phyloP scores from a whole-genome alignment of 2,113 vertebrate species.

The Ailuropoda melanoleuca region DNA sequence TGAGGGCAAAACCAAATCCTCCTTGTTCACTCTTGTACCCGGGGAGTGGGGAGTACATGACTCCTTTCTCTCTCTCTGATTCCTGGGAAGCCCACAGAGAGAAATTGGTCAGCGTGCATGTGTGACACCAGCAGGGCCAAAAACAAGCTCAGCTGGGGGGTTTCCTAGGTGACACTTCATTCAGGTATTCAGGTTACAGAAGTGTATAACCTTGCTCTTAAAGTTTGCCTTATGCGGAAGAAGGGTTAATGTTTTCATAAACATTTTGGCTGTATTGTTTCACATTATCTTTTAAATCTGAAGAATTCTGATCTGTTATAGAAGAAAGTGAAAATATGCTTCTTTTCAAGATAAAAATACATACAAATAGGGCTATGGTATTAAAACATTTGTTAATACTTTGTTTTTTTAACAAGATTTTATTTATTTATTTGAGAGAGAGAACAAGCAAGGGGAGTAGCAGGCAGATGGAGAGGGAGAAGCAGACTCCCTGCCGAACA shows the following conservation, averaged over 20 bases:
- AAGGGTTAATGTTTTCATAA: not conserved
- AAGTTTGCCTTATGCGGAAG: not conserved
- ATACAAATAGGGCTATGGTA: not conserved
- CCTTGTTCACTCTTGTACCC: not conserved
- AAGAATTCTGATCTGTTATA: not conserved
- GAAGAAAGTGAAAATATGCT: not conserved
- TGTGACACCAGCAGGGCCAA: not conserved
- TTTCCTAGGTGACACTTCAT: not conserved
- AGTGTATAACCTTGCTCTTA: not conserved
- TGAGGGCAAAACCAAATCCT: not conserved
- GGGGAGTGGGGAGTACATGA: not conserved
- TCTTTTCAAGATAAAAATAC: not conserved
- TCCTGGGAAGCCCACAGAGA: no score
- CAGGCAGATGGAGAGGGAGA: no score
- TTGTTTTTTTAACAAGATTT: not conserved
- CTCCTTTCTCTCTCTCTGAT: no score
- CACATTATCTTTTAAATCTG: not conserved
- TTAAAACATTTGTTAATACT: not conserved
- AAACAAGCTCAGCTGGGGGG: not conserved
- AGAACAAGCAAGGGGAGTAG: no score
- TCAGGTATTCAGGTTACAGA: not conserved
- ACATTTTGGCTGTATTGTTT: not conserved
- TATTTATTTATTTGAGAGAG: no score
- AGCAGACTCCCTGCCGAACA: no score
- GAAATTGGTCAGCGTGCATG: rapidly evolving